Percentiles rank a stretch among this genome's conserved stretches.
These are phyloP conservation scores for Nerophis ophidion DNA, from an alignment of 2,113 vertebrate species.

Conservation along the genomic window DNA sequence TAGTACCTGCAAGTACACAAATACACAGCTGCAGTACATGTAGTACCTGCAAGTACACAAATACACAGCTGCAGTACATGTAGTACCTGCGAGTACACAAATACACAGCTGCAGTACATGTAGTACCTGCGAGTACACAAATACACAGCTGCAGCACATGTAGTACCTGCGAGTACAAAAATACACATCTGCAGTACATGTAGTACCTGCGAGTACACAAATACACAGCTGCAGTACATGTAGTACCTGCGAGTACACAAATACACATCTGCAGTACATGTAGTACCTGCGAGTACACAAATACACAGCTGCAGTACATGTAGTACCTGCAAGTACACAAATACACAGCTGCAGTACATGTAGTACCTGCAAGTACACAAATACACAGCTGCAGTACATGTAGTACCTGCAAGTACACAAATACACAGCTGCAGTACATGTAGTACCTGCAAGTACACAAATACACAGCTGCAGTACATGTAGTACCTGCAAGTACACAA, in stretches of 20 bases:
- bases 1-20: slow-evolving; percentile 67
- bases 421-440: slow-evolving; percentile 84
- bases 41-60: slow-evolving; percentile 69
- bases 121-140: slow-evolving; percentile 69
- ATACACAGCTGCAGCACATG: slow-evolving; percentile 76
- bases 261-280: slow-evolving; percentile 84
- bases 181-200: slow-evolving; percentile 84
- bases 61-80: slow-evolving; percentile 76
- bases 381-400: slow-evolving; percentile 76
- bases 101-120: slow-evolving; percentile 84
- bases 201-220: slow-evolving; percentile 69
- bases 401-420: slow-evolving; percentile 67
- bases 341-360: slow-evolving; percentile 84
- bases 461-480: slow-evolving; percentile 76
- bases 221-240: slow-evolving; percentile 76
- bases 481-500: slow-evolving; percentile 67
- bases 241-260: slow-evolving; percentile 67
- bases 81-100: slow-evolving; percentile 67
- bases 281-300: slow-evolving; percentile 69
- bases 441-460: slow-evolving; percentile 69
- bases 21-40: slow-evolving; percentile 84
- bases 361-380: slow-evolving; percentile 69
- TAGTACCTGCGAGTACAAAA: slow-evolving; percentile 67
- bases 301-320: slow-evolving; percentile 76
- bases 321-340: slow-evolving; percentile 67